Percentiles rank a stretch among this genome's conserved stretches.
phyloP scores from a whole-genome alignment of 2,888 invertebrate genomes.

The Drosophila limbata region DNA sequence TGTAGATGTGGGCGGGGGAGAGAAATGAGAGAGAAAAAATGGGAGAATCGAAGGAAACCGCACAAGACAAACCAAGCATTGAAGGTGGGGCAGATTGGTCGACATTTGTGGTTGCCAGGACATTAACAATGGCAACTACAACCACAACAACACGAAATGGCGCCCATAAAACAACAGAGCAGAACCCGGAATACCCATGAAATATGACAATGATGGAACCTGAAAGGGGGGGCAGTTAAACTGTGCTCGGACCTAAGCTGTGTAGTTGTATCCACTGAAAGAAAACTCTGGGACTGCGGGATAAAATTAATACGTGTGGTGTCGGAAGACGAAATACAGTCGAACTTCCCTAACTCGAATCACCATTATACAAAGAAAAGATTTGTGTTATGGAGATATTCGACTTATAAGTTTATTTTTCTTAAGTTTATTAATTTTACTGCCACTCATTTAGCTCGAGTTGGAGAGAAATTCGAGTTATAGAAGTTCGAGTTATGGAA shows the following conservation, averaged over 20 bases:
- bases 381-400: too few relatives aligned
- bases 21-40: conserved; percentile 12
- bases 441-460: too few relatives aligned
- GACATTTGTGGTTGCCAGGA: conserved; percentile 80
- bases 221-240: conserved; percentile 39
- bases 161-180: conserved; percentile 77
- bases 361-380: too few relatives aligned
- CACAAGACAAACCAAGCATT: conserved; percentile 50
- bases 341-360: too few relatives aligned
- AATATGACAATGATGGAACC: conserved; percentile 70
- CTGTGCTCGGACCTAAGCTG: conserved; percentile 28
- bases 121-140: conserved; percentile 77
- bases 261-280: conserved; percentile 11
- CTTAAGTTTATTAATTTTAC: too few relatives aligned
- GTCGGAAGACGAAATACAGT: too few relatives aligned
- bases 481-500: too few relatives aligned
- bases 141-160: conserved; percentile 59
- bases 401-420: too few relatives aligned
- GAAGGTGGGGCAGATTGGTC: conserved; percentile 60
- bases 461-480: too few relatives aligned
- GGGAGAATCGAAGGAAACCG: conserved; percentile 46
- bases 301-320: too few relatives aligned
- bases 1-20: not conserved
- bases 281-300: too few relatives aligned
- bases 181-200: conserved; percentile 65